These are phyloP conservation scores for Clivina fossor DNA, from an alignment of 2,888 invertebrate species.

Conservation along the genomic window DNA sequence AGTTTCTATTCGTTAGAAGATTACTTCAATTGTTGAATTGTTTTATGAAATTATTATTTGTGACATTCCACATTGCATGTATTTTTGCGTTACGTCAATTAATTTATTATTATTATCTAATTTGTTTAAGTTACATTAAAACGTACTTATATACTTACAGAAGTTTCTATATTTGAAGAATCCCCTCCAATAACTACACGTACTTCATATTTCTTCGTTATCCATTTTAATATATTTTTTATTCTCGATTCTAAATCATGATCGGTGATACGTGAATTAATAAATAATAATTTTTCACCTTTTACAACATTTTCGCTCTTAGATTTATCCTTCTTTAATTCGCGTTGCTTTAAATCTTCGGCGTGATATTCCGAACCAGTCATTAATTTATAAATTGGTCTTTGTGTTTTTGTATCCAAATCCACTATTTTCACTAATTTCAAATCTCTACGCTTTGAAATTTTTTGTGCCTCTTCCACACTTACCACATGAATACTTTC, in stretches of 20 bases:
- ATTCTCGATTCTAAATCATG: conserved; percentile 67
- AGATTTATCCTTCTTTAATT: conserved; percentile 56
- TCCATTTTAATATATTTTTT: conserved; percentile 67
- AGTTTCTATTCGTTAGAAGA: too few relatives aligned
- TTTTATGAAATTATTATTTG: too few relatives aligned
- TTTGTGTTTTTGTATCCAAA: conserved; percentile 65
- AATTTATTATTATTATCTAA: conserved; percentile 2
- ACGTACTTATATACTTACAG: conserved; percentile 46
- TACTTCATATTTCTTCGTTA: conserved; percentile 68
- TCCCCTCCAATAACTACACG: conserved; percentile 60
- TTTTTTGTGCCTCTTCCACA: conserved; percentile 68
- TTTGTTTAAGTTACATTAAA: too few relatives aligned
- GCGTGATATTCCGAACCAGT: conserved; percentile 65
- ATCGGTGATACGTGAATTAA: conserved; percentile 64
- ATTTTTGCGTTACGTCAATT: too few relatives aligned
- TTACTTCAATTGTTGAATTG: too few relatives aligned
- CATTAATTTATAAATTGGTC: conserved; percentile 71
- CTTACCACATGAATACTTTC: conserved; percentile 63
- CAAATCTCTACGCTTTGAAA: conserved; percentile 68
- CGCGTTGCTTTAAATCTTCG: conserved; percentile 61
- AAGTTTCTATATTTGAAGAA: conserved; percentile 49
- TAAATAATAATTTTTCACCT: conserved; percentile 65
- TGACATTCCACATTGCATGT: too few relatives aligned
- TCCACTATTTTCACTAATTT: conserved; percentile 71
- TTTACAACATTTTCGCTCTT: conserved; percentile 53